Percentiles rank a stretch among this genome's conserved stretches.
These are phyloP conservation scores for Netta rufina DNA, from an alignment of 2,797 vertebrate species.

Conservation along the genomic window DNA sequence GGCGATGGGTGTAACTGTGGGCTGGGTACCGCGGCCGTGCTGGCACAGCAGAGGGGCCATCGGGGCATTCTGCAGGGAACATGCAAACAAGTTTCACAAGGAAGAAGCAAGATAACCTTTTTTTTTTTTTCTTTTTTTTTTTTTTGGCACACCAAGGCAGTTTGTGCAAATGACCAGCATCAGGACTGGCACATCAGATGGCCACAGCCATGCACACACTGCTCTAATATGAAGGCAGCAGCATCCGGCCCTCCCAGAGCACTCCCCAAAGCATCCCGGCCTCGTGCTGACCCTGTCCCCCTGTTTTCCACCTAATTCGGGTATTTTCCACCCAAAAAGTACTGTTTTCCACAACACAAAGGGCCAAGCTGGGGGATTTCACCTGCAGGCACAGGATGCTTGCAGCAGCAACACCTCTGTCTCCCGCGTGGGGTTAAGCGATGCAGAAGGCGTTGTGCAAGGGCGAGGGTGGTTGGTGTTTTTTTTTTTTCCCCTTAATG, in stretches of 20 bases:
- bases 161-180: neutral
- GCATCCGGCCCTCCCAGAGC: neutral
- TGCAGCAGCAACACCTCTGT: constrained; percentile 27
- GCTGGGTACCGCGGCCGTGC: neutral
- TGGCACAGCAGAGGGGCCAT: neutral
- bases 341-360: neutral
- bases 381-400: neutral
- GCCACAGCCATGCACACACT: accelerated
- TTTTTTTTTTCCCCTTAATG: constrained; percentile 6
- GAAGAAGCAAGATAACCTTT: neutral
- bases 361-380: neutral
- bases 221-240: neutral
- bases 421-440: constrained; percentile 38
- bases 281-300: neutral
- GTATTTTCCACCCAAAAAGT: neutral
- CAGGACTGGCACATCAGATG: accelerated
- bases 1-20: neutral
- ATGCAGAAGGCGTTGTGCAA: constrained; percentile 55
- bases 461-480: neutral
- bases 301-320: neutral
- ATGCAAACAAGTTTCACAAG: neutral
- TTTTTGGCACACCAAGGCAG: neutral
- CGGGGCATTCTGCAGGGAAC: accelerated
- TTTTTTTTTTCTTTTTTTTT: neutral
- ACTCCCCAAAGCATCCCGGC: neutral